A percentile compares a stretch with the other conserved stretches of the same genome.
These are phyloP conservation scores for Iguana delicatissima DNA, from an alignment of 2,797 vertebrate genomes.

Conservation along the genomic window DNA sequence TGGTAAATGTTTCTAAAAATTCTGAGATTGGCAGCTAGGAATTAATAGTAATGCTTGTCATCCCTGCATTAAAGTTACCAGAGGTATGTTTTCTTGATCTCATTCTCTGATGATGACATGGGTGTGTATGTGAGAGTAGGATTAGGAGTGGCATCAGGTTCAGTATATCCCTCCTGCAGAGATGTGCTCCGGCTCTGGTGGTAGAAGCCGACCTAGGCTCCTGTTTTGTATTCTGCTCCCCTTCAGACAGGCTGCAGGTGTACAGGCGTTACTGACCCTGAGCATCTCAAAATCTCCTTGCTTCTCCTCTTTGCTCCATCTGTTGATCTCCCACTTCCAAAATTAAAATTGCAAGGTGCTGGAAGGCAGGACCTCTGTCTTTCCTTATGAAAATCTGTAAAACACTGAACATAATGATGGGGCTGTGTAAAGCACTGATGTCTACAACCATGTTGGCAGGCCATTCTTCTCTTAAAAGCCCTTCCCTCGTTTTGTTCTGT, in stretches of 20 bases:
- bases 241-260: neutral
- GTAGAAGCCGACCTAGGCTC: neutral
- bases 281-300: neutral
- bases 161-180: neutral
- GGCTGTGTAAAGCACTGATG: too few species aligned
- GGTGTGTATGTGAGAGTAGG: neutral
- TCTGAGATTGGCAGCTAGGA: neutral
- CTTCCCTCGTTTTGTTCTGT: neutral
- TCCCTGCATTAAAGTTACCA: neutral
- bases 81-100: neutral
- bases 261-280: neutral
- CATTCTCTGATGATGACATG: neutral
- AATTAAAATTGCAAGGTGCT: neutral
- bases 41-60: neutral
- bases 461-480: neutral
- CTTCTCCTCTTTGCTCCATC: neutral
- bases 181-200: too few species aligned
- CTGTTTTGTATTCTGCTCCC: neutral
- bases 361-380: neutral
- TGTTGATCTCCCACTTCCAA: neutral
- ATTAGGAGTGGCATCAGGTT: too few species aligned
- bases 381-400: neutral
- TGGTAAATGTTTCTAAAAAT: neutral
- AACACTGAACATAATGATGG: too few species aligned
- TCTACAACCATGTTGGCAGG: constrained; percentile 9